Percentiles rank a stretch among this genome's conserved stretches.
Evolutionary conservation across 2,888 invertebrate species (phyloP).

Genomic region (Melikaiella ostensackeni): DNA sequence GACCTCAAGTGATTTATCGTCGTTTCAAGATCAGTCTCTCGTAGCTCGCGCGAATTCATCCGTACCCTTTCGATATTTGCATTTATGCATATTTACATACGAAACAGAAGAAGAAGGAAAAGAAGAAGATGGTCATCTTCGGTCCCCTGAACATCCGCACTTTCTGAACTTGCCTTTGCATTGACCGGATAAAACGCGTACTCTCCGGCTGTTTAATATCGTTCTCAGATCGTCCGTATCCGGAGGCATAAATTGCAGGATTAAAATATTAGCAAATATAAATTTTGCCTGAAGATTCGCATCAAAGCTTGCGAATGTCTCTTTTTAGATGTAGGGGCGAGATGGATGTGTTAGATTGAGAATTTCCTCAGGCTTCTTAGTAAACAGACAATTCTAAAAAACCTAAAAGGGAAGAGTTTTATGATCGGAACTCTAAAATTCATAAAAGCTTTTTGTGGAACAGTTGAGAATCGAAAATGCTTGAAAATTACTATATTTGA

Average conservation of each 20-base stretch:
- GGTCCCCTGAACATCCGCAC: not conserved
- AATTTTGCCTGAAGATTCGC: not conserved
- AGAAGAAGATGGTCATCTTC: constrained; percentile 14
- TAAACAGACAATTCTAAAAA: too few species aligned
- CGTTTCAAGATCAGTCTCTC: constrained; percentile 37
- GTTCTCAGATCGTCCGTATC: not conserved
- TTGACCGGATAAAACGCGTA: not conserved
- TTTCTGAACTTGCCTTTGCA: constrained; percentile 8
- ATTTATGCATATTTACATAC: constrained; percentile 13
- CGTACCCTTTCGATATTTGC: not conserved
- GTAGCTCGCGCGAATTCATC: constrained; percentile 10
- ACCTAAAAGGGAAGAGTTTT: not conserved
- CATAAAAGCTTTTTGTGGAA: not conserved
- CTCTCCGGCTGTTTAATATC: constrained; percentile 9
- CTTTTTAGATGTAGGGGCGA: not conserved
- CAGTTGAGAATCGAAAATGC: not conserved
- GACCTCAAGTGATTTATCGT: constrained; percentile 46
- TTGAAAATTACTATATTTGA: not conserved
- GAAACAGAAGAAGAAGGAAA: not conserved
- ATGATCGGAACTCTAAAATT: not conserved
- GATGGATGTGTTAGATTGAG: not conserved
- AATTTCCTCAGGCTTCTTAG: too few species aligned
- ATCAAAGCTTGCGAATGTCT: not conserved
- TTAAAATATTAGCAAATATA: not conserved
- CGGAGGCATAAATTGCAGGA: not conserved